Evolutionary conservation across 2,113 vertebrate species (phyloP), one percentile per base, ranked within the genome.

Genomic region (Heliornis fulica): DNA sequence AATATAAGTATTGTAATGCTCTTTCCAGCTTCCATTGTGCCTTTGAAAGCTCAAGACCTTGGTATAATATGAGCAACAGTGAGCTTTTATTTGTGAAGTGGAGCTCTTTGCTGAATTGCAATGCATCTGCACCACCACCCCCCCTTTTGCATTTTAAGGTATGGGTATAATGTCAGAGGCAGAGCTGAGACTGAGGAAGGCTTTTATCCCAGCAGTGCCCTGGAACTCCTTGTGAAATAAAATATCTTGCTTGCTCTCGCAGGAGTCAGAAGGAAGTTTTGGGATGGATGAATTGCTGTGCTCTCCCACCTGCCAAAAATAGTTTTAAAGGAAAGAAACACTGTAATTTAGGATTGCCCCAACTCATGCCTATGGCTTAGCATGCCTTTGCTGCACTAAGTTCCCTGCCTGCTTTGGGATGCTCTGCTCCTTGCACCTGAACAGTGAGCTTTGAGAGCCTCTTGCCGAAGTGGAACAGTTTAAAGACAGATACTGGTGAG

Each of bases 171-270:
- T 95, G 94, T 95, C 76, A 81, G 90, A 93, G 59, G 63, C 51
- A 92, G 87, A 94, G 50, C 61, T 0, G 21, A 89, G 45, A 56
- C 82, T 23, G 36, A 92, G 94, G 84, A 89, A 87, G 87, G 87
- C 94, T 96, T 95, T 96, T 89, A 96, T 95, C 83, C 74, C 19
- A 46, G 81, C 85, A 64, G 82, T 88, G 79, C 59, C 59, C 74
- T 96, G 84, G 66, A 93, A 77, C 86, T 81, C 64, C 78, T 91
- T 1, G 2, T 93, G 87, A 94, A 97, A 97, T 94, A 84, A 96
- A 95, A 94, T 96, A 69, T 84, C 78, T 87, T 86, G 68, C 92
- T 68, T 86, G 34, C 59, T 90, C 79, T 93, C 34, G 0, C 50
- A 89, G 90, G 75, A 91, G 40, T 66, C 71, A 81, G 87, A 85